Evolutionary conservation across 2,888 invertebrate genomes (phyloP), one percentile per base, ranked within the genome.

Genomic region (Luffia ferchaultella): DNA sequence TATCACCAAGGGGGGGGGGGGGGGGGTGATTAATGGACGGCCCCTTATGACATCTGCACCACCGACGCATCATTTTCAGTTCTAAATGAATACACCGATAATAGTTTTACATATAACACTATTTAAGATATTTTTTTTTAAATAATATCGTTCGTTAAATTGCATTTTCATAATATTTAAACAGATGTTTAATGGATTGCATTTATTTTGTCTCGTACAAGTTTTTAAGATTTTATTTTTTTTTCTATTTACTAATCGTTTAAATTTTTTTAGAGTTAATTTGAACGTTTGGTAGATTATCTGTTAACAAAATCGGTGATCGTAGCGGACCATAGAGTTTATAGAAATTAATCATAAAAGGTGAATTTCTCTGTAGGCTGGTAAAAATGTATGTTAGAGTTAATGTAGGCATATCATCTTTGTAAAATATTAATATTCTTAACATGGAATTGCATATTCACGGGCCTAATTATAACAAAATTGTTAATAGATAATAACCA

Each of bases 401-500:
- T 72, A 76, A 69, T 61, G 47, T 73, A 76, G 76, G 74, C 77
- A 79, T 80, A 80, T 79, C 79, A 78, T 70, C 69, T 73, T 71
- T 74, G 16, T 43, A 71, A 75, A 75, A 67, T 58, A 61, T 73
- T 67, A 73, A 72, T 70, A 68, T 63, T 68, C 72, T 77, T 48
- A 76, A 76, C 67, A 66, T 62, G 65, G 63, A 65, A 60, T 67
- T 62, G 71, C 69, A 67, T 76, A 70, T 71, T 72, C 73, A 68
- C 73, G 63, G 78, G 79, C 80, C 83, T 83, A 82, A 77, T 58
- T 70, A 61, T 80, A 78, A 77, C 70, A 71, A 70, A 67, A 63
- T 60, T 78, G 83, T 83, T 83, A 80, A 83, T 83, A 79, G 83
- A 77, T 83, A 83, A 82, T 82, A 82, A 80, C 83, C 82, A 80